These are phyloP conservation scores for Mnemiopsis leidyi DNA, from an alignment of 37 sponge, comb jelly and placozoan genomes.

Conservation along the genomic window DNA sequence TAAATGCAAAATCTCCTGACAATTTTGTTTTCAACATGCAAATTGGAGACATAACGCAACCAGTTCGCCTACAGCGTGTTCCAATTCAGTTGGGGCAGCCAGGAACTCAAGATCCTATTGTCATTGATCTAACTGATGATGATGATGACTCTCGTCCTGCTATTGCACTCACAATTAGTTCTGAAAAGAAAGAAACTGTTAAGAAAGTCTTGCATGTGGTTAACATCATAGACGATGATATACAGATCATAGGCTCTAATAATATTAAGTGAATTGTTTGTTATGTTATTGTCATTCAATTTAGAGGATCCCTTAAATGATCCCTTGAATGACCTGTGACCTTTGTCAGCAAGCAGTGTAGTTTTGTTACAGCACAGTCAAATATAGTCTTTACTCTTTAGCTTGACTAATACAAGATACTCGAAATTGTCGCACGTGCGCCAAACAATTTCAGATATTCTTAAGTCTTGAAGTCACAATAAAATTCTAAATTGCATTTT, in stretches of 20 bases:
- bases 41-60: constrained; percentile 8
- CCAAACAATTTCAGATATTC: no score
- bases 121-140: constrained; percentile 61
- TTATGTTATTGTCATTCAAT: no score
- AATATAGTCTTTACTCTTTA: no score
- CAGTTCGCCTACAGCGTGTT: constrained; percentile 54
- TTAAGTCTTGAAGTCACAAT: no score
- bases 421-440: no score
- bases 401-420: no score
- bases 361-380: no score
- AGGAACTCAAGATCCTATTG: not conserved
- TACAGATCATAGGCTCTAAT: constrained; percentile 26
- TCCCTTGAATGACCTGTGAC: no score
- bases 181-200: constrained; percentile 44
- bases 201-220: constrained; percentile 43
- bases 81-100: not conserved
- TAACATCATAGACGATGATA: constrained; percentile 33
- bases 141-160: constrained; percentile 54
- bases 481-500: no score
- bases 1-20: not conserved
- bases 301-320: no score
- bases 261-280: constrained; percentile 24
- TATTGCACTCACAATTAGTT: not conserved
- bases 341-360: no score
- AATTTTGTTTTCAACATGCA: constrained; percentile 55